Conservation (phyloP, 2,888 invertebrate species). For the Oxystoma pomonae region DNA sequence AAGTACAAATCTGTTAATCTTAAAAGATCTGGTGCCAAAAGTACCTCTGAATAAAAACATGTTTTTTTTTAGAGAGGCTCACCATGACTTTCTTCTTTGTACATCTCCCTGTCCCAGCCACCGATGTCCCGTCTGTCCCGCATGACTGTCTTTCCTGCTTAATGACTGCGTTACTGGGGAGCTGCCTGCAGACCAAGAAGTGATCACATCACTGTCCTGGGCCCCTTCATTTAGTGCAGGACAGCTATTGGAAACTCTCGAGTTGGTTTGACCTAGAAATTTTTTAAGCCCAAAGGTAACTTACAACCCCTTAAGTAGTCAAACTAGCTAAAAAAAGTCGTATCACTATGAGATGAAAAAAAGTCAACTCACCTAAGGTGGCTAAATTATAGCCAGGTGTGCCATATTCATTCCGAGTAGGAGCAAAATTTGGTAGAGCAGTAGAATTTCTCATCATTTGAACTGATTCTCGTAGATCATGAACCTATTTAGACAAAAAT, state of each 20-base stretch:
- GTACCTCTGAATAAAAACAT: no score
- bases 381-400: not conserved
- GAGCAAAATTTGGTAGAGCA: conserved; percentile 26
- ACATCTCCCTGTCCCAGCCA: conserved; percentile 48
- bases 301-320: no score
- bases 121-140: conserved; percentile 42
- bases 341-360: no score
- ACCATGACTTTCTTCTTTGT: conserved; percentile 72
- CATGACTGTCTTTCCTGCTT: conserved; percentile 58
- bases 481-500: conserved; percentile 51
- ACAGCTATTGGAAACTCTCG: conserved; percentile 51
- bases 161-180: conserved; percentile 51
- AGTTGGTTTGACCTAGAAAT: not conserved
- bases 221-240: conserved; percentile 61
- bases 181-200: conserved; percentile 45
- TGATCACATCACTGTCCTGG: conserved; percentile 44
- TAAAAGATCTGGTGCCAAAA: no score
- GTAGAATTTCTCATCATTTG: conserved; percentile 72
- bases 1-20: no score
- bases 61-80: no score
- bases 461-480: conserved; percentile 70
- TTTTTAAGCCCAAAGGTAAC: no score
- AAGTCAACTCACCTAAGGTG: not conserved
- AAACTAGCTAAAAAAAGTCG: no score
- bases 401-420: not conserved